Evolutionary conservation across 1,140 invertebrate genomes (phyloP).

Genomic region (Brachionus rubens): DNA sequence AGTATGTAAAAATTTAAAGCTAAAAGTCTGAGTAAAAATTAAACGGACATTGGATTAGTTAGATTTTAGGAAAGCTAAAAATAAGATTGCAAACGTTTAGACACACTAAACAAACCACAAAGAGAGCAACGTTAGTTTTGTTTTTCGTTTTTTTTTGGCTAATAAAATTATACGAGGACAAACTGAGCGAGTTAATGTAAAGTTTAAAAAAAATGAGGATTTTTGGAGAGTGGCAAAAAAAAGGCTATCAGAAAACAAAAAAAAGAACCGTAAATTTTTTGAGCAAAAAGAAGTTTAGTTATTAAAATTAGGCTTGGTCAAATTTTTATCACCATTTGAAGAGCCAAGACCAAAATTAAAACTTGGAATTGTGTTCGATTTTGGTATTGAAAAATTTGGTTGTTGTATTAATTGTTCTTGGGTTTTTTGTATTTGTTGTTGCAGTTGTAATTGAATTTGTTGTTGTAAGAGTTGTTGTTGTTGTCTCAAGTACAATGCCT

Average conservation of each 20-base stretch:
- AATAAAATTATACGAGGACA: neutral
- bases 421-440: neutral
- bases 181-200: too few species aligned
- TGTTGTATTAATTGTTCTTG: neutral
- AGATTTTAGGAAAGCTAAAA: neutral
- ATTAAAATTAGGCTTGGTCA: conserved; percentile 23
- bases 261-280: neutral
- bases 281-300: neutral
- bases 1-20: neutral
- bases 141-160: too few species aligned
- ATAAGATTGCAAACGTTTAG: neutral
- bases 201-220: neutral
- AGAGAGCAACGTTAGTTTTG: too few species aligned
- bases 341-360: neutral
- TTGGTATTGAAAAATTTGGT: neutral
- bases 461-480: conserved; percentile 24
- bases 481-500: conserved; percentile 17
- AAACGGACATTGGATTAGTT: neutral
- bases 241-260: conserved; percentile 1
- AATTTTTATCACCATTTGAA: neutral
- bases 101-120: conserved; percentile 7
- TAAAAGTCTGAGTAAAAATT: conserved; percentile 26
- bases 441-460: conserved; percentile 16
- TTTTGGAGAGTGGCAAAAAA: neutral
- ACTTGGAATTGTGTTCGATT: conserved; percentile 20